Base-by-base conservation (phyloP, 2,888 invertebrate genomes). In the Metacarcinus magister region DNA sequence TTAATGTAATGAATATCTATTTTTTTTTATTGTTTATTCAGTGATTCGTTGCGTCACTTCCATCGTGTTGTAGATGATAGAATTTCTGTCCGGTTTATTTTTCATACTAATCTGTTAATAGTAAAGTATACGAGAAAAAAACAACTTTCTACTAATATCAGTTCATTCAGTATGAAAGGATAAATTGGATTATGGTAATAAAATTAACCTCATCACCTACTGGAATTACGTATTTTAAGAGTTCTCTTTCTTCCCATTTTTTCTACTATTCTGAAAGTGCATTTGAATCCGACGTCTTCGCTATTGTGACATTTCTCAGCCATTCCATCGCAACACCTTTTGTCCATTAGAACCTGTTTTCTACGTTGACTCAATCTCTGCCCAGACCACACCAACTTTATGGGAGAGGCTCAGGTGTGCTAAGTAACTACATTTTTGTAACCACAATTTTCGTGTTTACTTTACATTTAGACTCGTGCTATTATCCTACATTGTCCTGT, bases 281-380 rank as follows among this genome's bases (percentile, higher is more conserved):
- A 32, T 82, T 82, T 32, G 28, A 82, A 13, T 82, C 32, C 82
- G 82, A 82, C 16, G 82, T 82, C 82, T 23, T 28, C 82, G 32
- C 82, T 32, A 82, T 32, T 32, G 82, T 82, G 32, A 82, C 32
- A 32, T 82, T 32, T 32, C 82, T 0, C 0, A 10, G 32, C 82
- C 82, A 32, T 32, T 82, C 82, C 82, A 23, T 23, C 32, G 32
- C 28, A 28, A 82, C 32, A 82, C 82, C 82, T 82, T 82, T 82
- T 82, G 82, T 82, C 82, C 82, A 82, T 82, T 82, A 82, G 8
- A 82, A 82, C 82, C 82, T 82, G 82, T 82, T 82, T 32, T 13
- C 32, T 8, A 82, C 32, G 8, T 32, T 5, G 32, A 67, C 82
- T 82, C 82, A 4, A 75, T n/a, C 75, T 23, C 7, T 7, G 75